phyloP scores from a whole-genome alignment of 2,888 invertebrate genomes.

The Archips xylosteana region DNA sequence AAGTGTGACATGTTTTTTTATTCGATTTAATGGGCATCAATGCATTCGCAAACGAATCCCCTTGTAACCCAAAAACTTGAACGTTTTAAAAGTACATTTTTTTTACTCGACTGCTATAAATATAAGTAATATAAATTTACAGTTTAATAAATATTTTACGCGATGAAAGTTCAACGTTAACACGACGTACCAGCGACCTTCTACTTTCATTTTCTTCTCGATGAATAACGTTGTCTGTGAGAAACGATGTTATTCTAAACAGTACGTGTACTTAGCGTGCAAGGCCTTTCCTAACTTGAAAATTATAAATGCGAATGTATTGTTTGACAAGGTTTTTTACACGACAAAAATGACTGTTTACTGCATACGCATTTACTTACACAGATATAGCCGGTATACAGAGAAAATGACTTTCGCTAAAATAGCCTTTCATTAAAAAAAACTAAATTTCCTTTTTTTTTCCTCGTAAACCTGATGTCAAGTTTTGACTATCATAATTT shows the following conservation, averaged over 20 bases:
- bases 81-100: no score
- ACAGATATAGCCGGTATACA: no score
- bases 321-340: not conserved
- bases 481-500: no score
- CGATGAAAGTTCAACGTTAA: not conserved
- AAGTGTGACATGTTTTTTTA: no score
- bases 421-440: not conserved
- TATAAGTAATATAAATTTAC: no score
- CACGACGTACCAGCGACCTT: not conserved
- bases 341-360: not conserved
- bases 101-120: no score
- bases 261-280: not conserved
- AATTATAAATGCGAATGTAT: not conserved
- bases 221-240: constrained; percentile 7
- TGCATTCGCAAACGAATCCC: no score
- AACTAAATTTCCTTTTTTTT: no score
- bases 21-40: no score
- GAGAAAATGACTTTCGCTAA: not conserved
- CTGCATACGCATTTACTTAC: no score
- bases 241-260: not conserved
- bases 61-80: no score
- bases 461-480: no score
- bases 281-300: constrained; percentile 1
- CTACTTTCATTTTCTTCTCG: not conserved
- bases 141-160: not conserved